Conservation (phyloP, 2,888 invertebrate genomes). For the Drosophila helvetica region DNA sequence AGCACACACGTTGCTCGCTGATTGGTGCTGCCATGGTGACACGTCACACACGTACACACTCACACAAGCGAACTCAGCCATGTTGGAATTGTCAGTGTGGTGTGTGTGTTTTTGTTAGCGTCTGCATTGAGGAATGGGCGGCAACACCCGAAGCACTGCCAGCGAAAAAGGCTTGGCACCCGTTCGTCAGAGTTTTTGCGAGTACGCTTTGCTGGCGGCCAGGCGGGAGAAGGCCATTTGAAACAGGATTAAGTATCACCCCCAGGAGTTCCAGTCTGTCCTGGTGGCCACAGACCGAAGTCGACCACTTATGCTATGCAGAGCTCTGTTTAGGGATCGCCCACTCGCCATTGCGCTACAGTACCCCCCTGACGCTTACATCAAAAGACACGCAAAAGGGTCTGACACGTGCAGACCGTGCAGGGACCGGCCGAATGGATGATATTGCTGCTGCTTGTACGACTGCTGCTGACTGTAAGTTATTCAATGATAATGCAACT, state of each 20-base stretch:
- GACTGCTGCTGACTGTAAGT: slow-evolving; percentile 95
- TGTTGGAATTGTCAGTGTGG: no score
- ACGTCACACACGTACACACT: no score
- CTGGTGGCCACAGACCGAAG: slow-evolving; percentile 99
- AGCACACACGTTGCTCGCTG: no score
- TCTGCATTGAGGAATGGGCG: no score
- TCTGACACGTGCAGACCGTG: slow-evolving; percentile 92
- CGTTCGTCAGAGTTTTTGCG: no score
- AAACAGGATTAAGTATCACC: slow-evolving; percentile 99
- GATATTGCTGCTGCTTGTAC: slow-evolving; percentile 94
- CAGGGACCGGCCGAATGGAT: slow-evolving; percentile 95
- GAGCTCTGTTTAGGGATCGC: slow-evolving; percentile 98
- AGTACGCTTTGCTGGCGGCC: no score
- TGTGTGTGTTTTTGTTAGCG: no score
- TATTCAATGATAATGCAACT: rapidly evolving
- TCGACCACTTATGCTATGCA: slow-evolving; percentile 95
- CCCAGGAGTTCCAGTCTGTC: slow-evolving; percentile 96
- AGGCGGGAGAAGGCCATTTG: slow-evolving; percentile 98
- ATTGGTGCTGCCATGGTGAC: no score
- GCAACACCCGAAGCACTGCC: no score
- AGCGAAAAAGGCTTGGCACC: no score
- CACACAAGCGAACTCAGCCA: no score
- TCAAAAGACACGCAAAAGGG: slow-evolving; percentile 95
- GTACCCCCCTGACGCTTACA: slow-evolving; percentile 93
- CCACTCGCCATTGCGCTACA: slow-evolving; percentile 95